Evolutionary conservation across 1,140 invertebrate species (phyloP), one percentile per base, ranked within the genome.

Genomic region (Oedothorax gibbosus): DNA sequence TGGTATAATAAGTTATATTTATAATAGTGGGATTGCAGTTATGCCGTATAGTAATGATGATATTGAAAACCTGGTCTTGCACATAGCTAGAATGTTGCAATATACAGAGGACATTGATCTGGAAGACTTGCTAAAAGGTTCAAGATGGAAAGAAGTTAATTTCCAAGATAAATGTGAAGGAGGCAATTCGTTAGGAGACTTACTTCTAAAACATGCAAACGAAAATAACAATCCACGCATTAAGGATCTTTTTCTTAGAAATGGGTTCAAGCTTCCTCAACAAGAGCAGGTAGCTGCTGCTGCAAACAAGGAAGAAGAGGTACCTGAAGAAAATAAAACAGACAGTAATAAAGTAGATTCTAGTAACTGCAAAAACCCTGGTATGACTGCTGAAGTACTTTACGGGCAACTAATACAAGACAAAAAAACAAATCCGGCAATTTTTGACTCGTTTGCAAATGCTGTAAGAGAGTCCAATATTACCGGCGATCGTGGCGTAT

Each of bases 91-190:
- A 60, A 60, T 60, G 12, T 12, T 60, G 18, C 12, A 60, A 60
- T 60, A 60, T 60, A n/a, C 12, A n/a, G 57, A n/a, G 18, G 57
- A 15, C 18, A n/a, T n/a, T 60, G 18, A n/a, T 60, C 57, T 60
- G 12, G 18, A 60, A 60, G 57, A 60, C 18, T 60, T 60, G 57
- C 57, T 15, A 60, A 60, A 60, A n/a, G 57, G 18, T 15, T n/a
- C 57, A 60, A 60, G 18, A n/a, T 60, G 57, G 57, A 60, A 60
- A 60, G 57, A 60, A 60, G 57, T 60, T 60, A 60, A 60, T 60
- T 60, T 60, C 57, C 57, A 60, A 60, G 57, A 60, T 60, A 60
- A 60, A 60, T 60, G 57, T 60, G 57, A 60, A 60, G 57, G 57
- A 60, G 57, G 18, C 57, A 60, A 60, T 60, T 60, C 57, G 18